Evolutionary conservation across 2,888 invertebrate genomes (phyloP), one percentile per base, ranked within the genome.

Genomic region (Deladenus siricidicola): DNA sequence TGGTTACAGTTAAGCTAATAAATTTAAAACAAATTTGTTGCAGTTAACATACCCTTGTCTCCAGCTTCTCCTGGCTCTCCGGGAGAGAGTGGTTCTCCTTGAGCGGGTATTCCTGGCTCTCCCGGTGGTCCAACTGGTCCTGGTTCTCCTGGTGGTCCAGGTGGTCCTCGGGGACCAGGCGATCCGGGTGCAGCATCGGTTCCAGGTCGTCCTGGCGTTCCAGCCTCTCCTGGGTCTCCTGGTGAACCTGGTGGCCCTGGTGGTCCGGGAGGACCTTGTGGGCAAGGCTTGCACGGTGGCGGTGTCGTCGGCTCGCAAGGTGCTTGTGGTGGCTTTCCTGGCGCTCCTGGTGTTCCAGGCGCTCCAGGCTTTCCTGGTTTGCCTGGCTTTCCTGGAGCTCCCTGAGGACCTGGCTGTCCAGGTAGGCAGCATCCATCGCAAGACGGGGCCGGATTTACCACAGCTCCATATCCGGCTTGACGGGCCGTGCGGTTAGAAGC

Each of bases 251-350:
- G 66, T 14, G 67, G 65, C 8, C 71, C 71, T 14, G 66, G 71
- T 23, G 68, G 68, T 8, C 70, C 72, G 47, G 64, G 66, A 19
- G 72, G 72, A 28, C 72, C 71, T 19, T 68, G 64, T 10, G 72
- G 67, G 49, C 72, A 72, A 29, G 69, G 65, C 54, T 69, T 69
- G 65, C 69, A 66, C 26, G 66, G 69, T n/a, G 66, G 66, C 56
- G 76, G 76, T 45, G 76, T 76, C 63, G 74, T 71, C 47, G 76
- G 76, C 63, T 76, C 76, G 65, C 76, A 76, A 43, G 76, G 76
- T 14, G 62, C 62, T 1, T 17, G 58, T 48, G 65, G 67, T 24
- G 62, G 62, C 29, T 61, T 61, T 26, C 62, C 62, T 24, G 62
- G 58, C 1, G 58, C 45, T 50, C 62, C 62, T 24, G 62, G 62